Evolutionary conservation across 92 coral and sea anemone genomes (phyloP), one percentile per base, ranked within the genome.

Genomic region (Desmophyllum pertusum): DNA sequence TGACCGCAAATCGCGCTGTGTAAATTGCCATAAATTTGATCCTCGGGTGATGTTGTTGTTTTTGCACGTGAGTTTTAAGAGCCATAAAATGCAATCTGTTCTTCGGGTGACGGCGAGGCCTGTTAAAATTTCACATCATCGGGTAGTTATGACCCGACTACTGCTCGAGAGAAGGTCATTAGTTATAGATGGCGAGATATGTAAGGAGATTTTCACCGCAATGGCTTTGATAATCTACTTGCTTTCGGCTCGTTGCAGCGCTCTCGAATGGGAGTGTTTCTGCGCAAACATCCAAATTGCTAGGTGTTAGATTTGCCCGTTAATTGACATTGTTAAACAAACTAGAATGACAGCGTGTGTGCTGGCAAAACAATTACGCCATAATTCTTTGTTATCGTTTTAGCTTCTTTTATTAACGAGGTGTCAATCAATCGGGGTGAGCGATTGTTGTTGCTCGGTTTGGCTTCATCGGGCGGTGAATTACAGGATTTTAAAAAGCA

Each of bases 401-500:
- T 40, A 74, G 75, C 91, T 88, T 80, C 83, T 85, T 87, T 92
- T 84, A 89, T 94, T 91, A 94, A 84, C 69, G 70, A 89, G 90
- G 81, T 90, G 98, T 94, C 98, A 94, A 91, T 94, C 98, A 94
- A 91, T 92, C 57, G 73, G 50, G 89, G 51, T 80, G 81, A 82
- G 72, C 92, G 86, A 94, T 93, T 81, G 85, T 71, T 53, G 86
- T 82, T 74, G 35, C 82, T 63, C 21, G 81, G 68, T 84, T 59
- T 37, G 86, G 69, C 86, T 75, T 76, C 81, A 82, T 41, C 81
- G 68, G 93, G 79, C 92, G 84, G 86, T 80, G 94, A 87, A 89
- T 91, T 89, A 94, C 91, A 94, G 83, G 95, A 89, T 89, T 91
- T 91, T 79, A 83, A 88, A 91, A 92, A 87, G 92, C 85, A 89